Conservation (phyloP, 2,888 invertebrate species). For the Dicyrtomina minuta region DNA sequence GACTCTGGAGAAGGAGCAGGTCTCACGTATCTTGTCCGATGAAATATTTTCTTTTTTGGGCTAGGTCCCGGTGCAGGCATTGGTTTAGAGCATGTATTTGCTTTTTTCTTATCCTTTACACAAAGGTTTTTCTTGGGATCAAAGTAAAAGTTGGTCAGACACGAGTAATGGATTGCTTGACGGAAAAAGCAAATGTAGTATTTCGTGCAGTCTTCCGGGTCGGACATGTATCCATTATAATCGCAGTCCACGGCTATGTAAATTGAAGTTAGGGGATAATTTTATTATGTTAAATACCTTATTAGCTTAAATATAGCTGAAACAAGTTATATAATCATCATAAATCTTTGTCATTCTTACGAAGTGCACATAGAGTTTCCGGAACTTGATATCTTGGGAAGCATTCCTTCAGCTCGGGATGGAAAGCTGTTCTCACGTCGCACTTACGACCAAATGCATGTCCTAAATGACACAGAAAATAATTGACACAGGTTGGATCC, state of each 20-base stretch:
- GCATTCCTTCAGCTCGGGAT: constrained; percentile 39
- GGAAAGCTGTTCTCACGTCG: constrained; percentile 37
- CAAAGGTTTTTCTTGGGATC: constrained; percentile 39
- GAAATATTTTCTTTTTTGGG: not conserved
- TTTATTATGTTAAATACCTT: too few species aligned
- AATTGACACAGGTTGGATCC: constrained; percentile 36
- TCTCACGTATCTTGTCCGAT: not conserved
- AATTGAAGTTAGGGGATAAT: not conserved
- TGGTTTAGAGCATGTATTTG: constrained; percentile 32
- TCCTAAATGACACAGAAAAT: constrained; percentile 44
- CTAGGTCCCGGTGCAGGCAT: not conserved
- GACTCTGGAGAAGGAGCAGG: too few species aligned
- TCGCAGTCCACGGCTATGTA: constrained; percentile 16
- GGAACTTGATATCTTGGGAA: constrained; percentile 35
- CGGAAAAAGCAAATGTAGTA: constrained; percentile 47
- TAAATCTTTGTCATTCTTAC: too few species aligned
- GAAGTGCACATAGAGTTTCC: constrained; percentile 14
- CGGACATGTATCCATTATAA: constrained; percentile 39
- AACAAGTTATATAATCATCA: too few species aligned
- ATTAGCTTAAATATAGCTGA: too few species aligned
- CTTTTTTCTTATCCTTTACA: constrained; percentile 32
- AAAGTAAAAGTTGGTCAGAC: constrained; percentile 35
- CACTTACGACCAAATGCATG: constrained; percentile 39
- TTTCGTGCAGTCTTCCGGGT: constrained; percentile 43
- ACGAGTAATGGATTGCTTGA: constrained; percentile 39